Conservation (phyloP, 1,140 invertebrate species). For the Laodelphax striatellus region DNA sequence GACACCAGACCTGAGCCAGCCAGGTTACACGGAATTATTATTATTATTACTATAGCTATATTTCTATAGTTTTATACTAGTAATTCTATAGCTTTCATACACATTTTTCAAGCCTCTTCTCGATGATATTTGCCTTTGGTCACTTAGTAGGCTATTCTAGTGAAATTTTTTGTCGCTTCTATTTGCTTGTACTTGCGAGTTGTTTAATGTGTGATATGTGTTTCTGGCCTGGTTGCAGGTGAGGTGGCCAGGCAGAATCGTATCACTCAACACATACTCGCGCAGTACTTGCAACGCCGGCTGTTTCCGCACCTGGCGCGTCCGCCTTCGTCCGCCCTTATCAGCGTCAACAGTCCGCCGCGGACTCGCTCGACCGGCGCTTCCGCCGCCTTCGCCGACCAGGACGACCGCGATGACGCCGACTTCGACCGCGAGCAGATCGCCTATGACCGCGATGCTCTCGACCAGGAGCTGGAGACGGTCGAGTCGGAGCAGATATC, state of each 20-base stretch:
- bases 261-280: constrained; percentile 56
- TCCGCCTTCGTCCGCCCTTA: constrained; percentile 25
- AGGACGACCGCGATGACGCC: not conserved
- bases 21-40: too few species aligned
- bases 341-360: not conserved
- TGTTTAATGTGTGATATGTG: too few species aligned
- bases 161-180: too few species aligned
- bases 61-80: too few species aligned
- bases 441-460: constrained; percentile 16
- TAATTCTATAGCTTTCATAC: too few species aligned
- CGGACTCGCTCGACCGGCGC: not conserved
- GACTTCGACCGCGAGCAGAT: constrained; percentile 7
- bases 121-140: too few species aligned
- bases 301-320: constrained; percentile 38
- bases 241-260: constrained; percentile 55
- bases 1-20: too few species aligned
- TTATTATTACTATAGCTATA: too few species aligned
- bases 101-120: too few species aligned
- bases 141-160: too few species aligned
- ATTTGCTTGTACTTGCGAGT: too few species aligned
- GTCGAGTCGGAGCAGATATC: constrained; percentile 49
- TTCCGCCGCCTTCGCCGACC: not conserved
- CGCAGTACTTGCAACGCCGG: constrained; percentile 52
- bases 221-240: constrained; percentile 13
- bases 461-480: constrained; percentile 39